Evolutionary conservation across 1,140 invertebrate species (phyloP).

Genomic region (Pomacea maculata): DNA sequence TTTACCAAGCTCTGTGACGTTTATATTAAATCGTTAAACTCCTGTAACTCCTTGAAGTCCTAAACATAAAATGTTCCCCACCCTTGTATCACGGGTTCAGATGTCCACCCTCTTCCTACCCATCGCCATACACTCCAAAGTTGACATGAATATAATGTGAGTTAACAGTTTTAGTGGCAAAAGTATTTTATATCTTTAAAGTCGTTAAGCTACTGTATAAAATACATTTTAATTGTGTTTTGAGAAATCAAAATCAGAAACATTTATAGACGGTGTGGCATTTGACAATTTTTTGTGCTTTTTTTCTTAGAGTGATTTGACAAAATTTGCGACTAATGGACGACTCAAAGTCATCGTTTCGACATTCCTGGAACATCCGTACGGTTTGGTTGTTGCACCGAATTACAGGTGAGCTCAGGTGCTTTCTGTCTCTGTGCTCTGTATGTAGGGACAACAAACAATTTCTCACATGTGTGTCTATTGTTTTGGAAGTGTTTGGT

Average conservation of each 20-base stretch:
- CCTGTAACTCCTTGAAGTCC: too few relatives aligned
- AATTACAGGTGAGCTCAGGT: neutral
- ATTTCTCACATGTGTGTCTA: neutral
- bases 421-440: neutral
- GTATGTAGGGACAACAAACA: neutral
- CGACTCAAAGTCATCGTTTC: conserved; percentile 9
- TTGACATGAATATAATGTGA: neutral
- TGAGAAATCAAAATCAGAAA: too few relatives aligned
- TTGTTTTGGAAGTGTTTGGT: neutral
- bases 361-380: neutral
- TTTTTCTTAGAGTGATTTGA: neutral
- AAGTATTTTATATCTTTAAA: too few relatives aligned
- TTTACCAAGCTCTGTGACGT: neutral
- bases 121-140: neutral
- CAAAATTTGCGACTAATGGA: neutral
- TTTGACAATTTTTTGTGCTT: too few relatives aligned
- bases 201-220: too few relatives aligned
- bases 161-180: too few relatives aligned
- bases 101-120: too few relatives aligned
- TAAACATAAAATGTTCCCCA: too few relatives aligned
- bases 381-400: conserved; percentile 11
- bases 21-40: neutral
- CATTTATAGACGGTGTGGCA: too few relatives aligned
- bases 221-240: too few relatives aligned
- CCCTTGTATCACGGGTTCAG: too few relatives aligned